Evolutionary conservation across 2,797 vertebrate species (phyloP).

Genomic region (Malurus leucopterus): DNA sequence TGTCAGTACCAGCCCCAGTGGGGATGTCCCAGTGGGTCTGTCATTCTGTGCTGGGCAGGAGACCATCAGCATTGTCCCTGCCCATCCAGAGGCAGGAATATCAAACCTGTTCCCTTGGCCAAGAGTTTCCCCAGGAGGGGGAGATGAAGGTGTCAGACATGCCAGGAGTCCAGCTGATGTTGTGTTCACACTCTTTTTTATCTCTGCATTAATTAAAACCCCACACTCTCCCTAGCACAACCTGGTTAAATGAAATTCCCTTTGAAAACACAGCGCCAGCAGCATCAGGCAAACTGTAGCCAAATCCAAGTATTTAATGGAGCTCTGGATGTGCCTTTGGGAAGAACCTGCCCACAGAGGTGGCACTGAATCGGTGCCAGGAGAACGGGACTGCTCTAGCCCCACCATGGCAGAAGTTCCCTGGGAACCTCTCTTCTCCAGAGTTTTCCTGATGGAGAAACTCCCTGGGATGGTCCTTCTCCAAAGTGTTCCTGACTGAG

Average conservation of each 20-base stretch:
- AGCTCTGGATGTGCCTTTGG: not conserved
- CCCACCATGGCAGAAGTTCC: not conserved
- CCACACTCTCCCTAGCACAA: not conserved
- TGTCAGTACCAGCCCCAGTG: not conserved
- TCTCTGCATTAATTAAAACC: not conserved
- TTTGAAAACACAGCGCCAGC: not conserved
- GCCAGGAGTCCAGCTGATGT: not conserved
- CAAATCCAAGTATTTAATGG: not conserved
- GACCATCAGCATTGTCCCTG: not conserved
- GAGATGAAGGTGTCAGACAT: not conserved
- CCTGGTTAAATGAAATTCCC: not conserved
- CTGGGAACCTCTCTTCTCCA: not conserved
- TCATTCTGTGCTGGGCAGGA: not conserved
- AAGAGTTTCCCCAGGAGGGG: not conserved
- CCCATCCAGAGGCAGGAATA: not conserved
- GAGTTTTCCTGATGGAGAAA: not conserved
- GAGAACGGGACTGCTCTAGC: not conserved
- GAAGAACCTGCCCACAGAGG: not conserved
- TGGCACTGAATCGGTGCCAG: not conserved
- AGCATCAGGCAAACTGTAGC: not conserved
- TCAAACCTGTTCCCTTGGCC: not conserved
- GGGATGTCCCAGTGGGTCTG: fast-evolving
- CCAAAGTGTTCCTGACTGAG: no score
- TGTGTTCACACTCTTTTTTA: not conserved
- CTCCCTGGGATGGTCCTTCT: no score